Evolutionary conservation across 2,888 invertebrate species (phyloP).

Genomic region (Diachrysia chrysitis): DNA sequence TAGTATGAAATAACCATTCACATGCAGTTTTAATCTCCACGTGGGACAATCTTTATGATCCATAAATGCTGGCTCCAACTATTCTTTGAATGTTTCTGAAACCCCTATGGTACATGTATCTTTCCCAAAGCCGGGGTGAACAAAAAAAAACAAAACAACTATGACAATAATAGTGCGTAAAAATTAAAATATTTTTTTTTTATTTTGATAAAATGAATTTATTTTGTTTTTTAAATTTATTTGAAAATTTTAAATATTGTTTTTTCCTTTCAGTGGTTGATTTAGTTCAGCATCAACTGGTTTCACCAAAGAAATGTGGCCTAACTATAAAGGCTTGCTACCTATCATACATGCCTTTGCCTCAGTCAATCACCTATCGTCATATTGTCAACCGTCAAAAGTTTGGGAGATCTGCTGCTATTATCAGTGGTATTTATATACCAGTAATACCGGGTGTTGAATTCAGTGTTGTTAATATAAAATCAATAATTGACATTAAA

Average conservation of each 20-base stretch:
- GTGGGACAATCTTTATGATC: no score
- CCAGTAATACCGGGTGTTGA: conserved; percentile 81
- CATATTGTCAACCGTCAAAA: conserved; percentile 66
- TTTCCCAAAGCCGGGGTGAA: no score
- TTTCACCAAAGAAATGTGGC: conserved; percentile 79
- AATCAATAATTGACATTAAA: conserved; percentile 64
- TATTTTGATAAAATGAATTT: no score
- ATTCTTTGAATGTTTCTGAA: no score
- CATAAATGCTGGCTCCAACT: no score
- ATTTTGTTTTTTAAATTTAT: no score
- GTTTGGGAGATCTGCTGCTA: conserved; percentile 62
- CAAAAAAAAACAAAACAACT: no score
- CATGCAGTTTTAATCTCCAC: no score
- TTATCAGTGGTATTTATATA: conserved; percentile 79
- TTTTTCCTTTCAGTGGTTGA: conserved; percentile 78
- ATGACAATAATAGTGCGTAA: no score
- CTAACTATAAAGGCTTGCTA: conserved; percentile 73
- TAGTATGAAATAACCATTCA: not conserved
- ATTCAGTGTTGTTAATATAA: conserved; percentile 76
- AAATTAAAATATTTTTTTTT: conserved; percentile 2
- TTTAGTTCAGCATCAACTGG: conserved; percentile 70
- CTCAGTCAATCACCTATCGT: conserved; percentile 69
- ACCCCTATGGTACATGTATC: no score
- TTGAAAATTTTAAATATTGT: not conserved
- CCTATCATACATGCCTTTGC: conserved; percentile 76